Evolutionary conservation across 2,797 vertebrate genomes (phyloP), one percentile per base, ranked within the genome.

Genomic region (Buceros bicornis): DNA sequence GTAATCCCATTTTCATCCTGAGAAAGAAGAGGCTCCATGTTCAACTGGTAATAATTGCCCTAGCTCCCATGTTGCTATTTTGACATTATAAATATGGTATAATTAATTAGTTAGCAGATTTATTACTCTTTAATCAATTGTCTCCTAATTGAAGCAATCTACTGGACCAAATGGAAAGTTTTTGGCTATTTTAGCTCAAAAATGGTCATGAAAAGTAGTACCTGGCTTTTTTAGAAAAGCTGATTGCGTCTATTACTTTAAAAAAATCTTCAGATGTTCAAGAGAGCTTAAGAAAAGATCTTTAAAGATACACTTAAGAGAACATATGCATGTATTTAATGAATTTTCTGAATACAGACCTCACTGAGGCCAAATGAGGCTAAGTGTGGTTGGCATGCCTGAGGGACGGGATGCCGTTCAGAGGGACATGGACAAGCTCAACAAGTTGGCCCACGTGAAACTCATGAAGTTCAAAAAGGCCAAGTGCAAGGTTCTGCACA

Each of bases 331-430:
- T 25, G 2, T 26, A 5, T 50, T 80, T 28, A 31, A 47, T 21
- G 81, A 7, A 3, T 74, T 83, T 64, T 82, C 35, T 64, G 18
- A 62, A 70, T 73, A 58, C 0, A 3, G 13, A n/a, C 26, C 21
- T 80, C 37, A 20, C 0, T 35, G 16, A 21, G 13, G 31, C 7
- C 82, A 45, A 70, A 19, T 26, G 8, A 58, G 0, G 0, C 5
- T n/a, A 48, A 47, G 17, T 26, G 31, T 18, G 7, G 15, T 17
- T 74, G 24, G 42, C 19, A 53, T 4, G 7, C 29, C 18, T 33
- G 29, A 53, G 25, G 18, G 60, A 62, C 0, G 5, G 18, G 37
- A 53, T 53, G 28, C 24, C 21, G 21, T 62, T 13, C 16, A 51
- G 35, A 42, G 22, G 47, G 17, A 25, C 16, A 21, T 40, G 29